A percentile compares a stretch with the other conserved stretches of the same genome.
Evolutionary conservation across 2,113 vertebrate species (phyloP).

Genomic region (Pedetes capensis): DNA sequence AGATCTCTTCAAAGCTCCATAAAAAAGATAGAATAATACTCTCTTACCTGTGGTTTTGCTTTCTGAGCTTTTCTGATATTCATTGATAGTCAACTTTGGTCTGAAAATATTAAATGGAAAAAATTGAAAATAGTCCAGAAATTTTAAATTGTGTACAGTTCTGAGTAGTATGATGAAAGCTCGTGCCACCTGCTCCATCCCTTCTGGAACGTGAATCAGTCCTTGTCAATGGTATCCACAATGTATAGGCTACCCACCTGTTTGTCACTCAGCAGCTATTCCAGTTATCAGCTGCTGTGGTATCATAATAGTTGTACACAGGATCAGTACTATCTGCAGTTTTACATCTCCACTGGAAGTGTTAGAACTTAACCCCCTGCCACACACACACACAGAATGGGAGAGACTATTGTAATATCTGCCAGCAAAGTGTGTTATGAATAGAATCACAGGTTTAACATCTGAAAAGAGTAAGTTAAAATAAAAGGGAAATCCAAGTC

Average conservation of each 20-base stretch:
- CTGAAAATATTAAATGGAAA: not conserved
- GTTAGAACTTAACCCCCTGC: not conserved
- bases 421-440: not conserved
- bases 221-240: not conserved
- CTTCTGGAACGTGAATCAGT: not conserved
- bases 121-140: not conserved
- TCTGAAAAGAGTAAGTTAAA: not conserved
- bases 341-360: not conserved
- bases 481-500: not conserved
- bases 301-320: not conserved
- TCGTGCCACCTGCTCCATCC: fast-evolving
- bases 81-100: not conserved
- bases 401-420: not conserved
- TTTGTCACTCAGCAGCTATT: not conserved
- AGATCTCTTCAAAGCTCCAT: not conserved
- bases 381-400: not conserved
- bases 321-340: too few species aligned
- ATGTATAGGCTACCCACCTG: too few species aligned
- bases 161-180: not conserved
- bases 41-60: not conserved
- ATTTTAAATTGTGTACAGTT: not conserved
- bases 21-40: not conserved
- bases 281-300: not conserved
- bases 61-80: not conserved
- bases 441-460: not conserved